phyloP scores from a whole-genome alignment of 1,140 invertebrate species.

The Drosophila hydei region DNA sequence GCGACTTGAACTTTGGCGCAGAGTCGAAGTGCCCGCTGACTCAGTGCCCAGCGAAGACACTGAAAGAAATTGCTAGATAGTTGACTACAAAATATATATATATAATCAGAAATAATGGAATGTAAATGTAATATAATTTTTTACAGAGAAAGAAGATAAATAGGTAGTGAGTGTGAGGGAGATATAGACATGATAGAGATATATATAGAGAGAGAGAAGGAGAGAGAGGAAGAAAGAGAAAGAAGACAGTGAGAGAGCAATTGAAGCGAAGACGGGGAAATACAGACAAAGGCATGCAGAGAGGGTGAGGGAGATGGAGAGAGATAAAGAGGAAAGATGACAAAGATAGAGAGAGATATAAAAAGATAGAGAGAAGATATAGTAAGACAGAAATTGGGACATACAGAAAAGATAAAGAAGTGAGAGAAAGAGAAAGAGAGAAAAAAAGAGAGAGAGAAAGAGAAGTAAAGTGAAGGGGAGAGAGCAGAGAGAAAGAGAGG shows the following conservation, averaged over 20 bases:
- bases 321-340: neutral
- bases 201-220: neutral
- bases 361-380: no score
- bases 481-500: neutral
- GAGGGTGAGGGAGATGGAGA: neutral
- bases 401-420: neutral
- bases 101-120: neutral
- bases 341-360: neutral
- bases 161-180: no score
- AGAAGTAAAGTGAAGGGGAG: neutral
- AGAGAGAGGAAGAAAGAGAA: neutral
- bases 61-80: slow-evolving; percentile 5
- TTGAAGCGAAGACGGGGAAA: neutral
- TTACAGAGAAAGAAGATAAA: no score
- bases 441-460: neutral
- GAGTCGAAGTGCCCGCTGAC: slow-evolving; percentile 22
- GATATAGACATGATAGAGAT: no score
- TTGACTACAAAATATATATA: no score
- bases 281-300: neutral
- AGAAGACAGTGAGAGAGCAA: neutral
- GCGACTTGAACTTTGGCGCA: slow-evolving; percentile 62
- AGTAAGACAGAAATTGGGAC: no score
- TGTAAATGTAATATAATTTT: no score
- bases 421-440: neutral
- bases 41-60: slow-evolving; percentile 23